A percentile compares a stretch with the other conserved stretches of the same genome.
Evolutionary conservation across 2,888 invertebrate genomes (phyloP).

Genomic region (Hetaerina titia): DNA sequence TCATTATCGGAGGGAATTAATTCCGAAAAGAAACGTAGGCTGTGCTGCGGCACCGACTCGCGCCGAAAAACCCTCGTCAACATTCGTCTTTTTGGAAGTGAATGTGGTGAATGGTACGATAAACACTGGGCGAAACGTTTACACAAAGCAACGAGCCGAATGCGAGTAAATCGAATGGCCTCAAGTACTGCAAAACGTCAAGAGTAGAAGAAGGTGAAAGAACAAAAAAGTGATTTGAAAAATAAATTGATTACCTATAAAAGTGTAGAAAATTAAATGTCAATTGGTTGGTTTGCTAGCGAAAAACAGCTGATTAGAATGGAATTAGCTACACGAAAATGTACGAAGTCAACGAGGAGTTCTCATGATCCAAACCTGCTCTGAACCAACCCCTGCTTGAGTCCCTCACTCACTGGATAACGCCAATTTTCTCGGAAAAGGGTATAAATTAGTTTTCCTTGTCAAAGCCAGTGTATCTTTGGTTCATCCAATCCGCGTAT

Average conservation of each 20-base stretch:
- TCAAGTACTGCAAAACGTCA: not conserved
- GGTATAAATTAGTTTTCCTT: not conserved
- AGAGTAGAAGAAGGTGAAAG: not conserved
- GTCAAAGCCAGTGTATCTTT: too few species aligned
- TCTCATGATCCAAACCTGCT: too few species aligned
- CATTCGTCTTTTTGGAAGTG: not conserved
- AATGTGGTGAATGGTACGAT: not conserved
- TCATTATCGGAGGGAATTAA: slow-evolving; percentile 17
- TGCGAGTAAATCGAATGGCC: not conserved
- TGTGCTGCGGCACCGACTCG: not conserved
- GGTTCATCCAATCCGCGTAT: too few species aligned
- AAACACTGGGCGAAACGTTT: not conserved
- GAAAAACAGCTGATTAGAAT: not conserved
- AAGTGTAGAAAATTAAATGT: not conserved
- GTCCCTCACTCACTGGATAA: too few species aligned
- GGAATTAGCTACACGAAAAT: not conserved
- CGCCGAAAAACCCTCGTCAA: not conserved
- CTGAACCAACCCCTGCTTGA: too few species aligned
- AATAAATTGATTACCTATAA: not conserved
- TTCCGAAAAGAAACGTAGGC: not conserved
- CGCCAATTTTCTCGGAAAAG: not conserved
- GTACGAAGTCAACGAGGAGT: not conserved
- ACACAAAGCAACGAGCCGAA: not conserved
- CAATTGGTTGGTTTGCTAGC: not conserved
- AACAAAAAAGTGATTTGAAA: not conserved